Percentiles rank a stretch among this genome's conserved stretches.
Conservation (phyloP, 2,888 invertebrate species). For the Tholera decimalis region DNA sequence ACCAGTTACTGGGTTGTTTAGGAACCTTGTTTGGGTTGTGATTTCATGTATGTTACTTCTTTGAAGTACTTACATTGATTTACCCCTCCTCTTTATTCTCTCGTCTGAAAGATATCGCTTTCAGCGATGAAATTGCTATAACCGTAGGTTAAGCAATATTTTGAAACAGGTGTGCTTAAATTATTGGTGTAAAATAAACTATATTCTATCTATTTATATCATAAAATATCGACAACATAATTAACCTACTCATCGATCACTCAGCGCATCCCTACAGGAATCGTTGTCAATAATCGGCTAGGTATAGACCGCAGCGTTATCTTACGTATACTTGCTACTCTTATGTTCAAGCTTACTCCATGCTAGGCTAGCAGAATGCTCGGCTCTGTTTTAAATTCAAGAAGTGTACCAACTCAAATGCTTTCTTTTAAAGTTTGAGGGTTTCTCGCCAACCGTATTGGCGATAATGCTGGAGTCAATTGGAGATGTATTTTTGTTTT, state of each 20-base stretch:
- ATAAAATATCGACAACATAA: conserved; percentile 30
- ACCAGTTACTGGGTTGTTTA: too few species aligned
- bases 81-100: too few species aligned
- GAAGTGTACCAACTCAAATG: conserved; percentile 33
- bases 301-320: conserved; percentile 74
- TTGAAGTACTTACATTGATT: too few species aligned
- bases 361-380: conserved; percentile 29
- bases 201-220: not conserved
- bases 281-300: conserved; percentile 81
- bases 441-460: conserved; percentile 34
- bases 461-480: conserved; percentile 12
- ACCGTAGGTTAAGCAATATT: too few species aligned
- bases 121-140: too few species aligned
- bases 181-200: too few species aligned
- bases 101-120: too few species aligned
- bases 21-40: too few species aligned
- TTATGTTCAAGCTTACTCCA: conserved; percentile 52
- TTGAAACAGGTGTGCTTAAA: too few species aligned
- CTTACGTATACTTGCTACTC: conserved; percentile 58
- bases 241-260: conserved; percentile 13
- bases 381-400: conserved; percentile 55
- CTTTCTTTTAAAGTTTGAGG: conserved; percentile 30
- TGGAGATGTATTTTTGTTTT: conserved; percentile 20
- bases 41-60: too few species aligned
- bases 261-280: conserved; percentile 69